Conservation (phyloP, 1,140 invertebrate species). For the Artemia franciscana region DNA sequence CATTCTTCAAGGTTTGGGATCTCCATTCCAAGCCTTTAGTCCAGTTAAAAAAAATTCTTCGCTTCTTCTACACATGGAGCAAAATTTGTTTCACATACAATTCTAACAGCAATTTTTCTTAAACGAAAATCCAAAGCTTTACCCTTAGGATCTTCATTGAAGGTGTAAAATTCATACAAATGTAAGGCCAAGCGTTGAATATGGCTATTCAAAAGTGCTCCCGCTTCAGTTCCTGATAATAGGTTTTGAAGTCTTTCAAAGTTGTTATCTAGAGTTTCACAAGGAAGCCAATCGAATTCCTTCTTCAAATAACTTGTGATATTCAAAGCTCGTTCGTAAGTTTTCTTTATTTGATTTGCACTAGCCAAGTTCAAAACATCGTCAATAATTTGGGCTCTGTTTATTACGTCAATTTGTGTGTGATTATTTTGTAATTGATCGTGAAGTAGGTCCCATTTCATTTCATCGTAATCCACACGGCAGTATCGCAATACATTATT, state of each 20-base stretch:
- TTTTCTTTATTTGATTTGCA: conserved; percentile 18
- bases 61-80: too few species aligned
- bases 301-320: conserved; percentile 34
- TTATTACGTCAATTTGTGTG: conserved; percentile 27
- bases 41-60: too few species aligned
- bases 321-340: conserved; percentile 26
- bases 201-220: not conserved
- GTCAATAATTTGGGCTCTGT: conserved; percentile 52
- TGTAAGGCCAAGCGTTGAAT: too few species aligned
- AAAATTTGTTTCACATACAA: too few species aligned
- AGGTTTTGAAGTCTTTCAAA: conserved; percentile 15
- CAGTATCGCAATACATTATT: conserved; percentile 43
- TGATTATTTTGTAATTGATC: conserved; percentile 6
- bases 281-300: conserved; percentile 39
- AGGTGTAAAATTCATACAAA: too few species aligned
- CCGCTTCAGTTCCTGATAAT: not conserved
- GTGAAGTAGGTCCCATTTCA: conserved; percentile 33
- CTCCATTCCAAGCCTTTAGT: too few species aligned
- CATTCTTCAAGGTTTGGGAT: too few species aligned
- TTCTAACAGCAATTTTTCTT: too few species aligned
- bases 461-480: conserved; percentile 47
- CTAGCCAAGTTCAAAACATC: conserved; percentile 53
- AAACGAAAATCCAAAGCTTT: too few species aligned
- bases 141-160: too few species aligned
- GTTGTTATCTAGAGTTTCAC: conserved; percentile 33